A percentile compares a stretch with the other conserved stretches of the same genome.
phyloP scores from a whole-genome alignment of 2,113 vertebrate genomes.

The Dipodomys ordii region DNA sequence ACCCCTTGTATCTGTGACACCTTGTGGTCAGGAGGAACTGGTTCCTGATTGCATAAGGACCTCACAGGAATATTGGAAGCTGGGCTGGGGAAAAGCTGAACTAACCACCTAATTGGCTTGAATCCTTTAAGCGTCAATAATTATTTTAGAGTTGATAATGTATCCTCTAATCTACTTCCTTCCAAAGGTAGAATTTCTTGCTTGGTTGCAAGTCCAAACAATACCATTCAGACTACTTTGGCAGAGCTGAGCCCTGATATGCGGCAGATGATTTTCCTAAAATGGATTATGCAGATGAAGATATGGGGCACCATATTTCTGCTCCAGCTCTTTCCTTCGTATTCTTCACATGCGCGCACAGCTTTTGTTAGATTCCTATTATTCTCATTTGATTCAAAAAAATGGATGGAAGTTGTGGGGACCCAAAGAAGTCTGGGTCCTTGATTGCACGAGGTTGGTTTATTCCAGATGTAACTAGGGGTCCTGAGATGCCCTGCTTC shows the following conservation, averaged over 20 bases:
- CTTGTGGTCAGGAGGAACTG: constrained; percentile 75
- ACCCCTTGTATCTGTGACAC: constrained; percentile 85
- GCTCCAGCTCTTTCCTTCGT: neutral
- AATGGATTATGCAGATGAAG: constrained; percentile 20
- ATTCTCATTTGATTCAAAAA: constrained; percentile 27
- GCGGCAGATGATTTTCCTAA: neutral
- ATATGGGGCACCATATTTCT: neutral
- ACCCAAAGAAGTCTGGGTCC: neutral
- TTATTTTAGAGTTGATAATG: constrained; percentile 61
- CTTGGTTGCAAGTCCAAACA: constrained; percentile 51
- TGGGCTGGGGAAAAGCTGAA: constrained; percentile 71
- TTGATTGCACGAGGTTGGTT: neutral
- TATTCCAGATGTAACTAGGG: neutral
- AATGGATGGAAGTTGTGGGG: neutral
- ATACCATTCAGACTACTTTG: constrained; percentile 14
- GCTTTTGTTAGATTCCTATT: neutral
- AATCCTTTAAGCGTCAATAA: constrained; percentile 66
- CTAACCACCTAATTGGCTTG: constrained; percentile 69
- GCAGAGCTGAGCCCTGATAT: neutral
- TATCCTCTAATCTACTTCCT: constrained; percentile 56
- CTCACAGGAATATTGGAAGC: constrained; percentile 79
- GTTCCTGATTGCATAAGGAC: constrained; percentile 82
- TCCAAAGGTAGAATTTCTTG: constrained; percentile 61
- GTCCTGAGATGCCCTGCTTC: neutral
- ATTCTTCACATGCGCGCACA: neutral